Base-by-base conservation (phyloP, 2,888 invertebrate species). In the Stratiomys singularior region DNA sequence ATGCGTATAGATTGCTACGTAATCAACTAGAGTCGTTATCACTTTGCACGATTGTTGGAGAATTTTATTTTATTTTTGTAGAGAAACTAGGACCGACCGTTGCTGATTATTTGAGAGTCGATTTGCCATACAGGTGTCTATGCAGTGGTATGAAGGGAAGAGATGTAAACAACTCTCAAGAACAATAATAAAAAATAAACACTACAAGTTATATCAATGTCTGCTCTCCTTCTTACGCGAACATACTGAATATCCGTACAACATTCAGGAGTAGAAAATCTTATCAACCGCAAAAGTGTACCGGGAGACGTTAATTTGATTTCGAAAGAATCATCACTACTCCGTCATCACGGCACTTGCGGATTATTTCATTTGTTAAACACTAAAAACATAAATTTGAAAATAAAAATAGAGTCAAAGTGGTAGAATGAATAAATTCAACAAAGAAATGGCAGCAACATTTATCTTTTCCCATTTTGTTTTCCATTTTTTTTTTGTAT, bases 21-120 rank as follows among this genome's bases (percentile, higher is more conserved):
- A 27, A 63, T 37, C 37, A n/a, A n/a, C n/a, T n/a, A n/a, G n/a
- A n/a, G 37, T n/a, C 63, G 1, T 66, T 66, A 66, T 66, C 66
- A 66, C 44, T 66, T 21, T 66, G 11, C 18, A 66, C 66, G 30
- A 30, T 37, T 37, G 11, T 37, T 37, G 30, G 66, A 21, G 21
- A 11, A n/a, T n/a, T 37, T 37, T 9, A 37, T 37, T 37, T 37
- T 37, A 37, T 37, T 5, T 37, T 37, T 37, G 37, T 9, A 37
- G 37, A 3, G 9, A 3, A 37, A 37, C 37, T 37, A 37, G 37
- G 37, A n/a, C n/a, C n/a, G n/a, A n/a, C n/a, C n/a, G n/a, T n/a
- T n/a, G n/a, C n/a, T n/a, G n/a, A n/a, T n/a, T n/a, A n/a, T n/a
- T n/a, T n/a, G n/a, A n/a, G n/a, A n/a, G n/a, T n/a, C n/a, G n/a